Base-by-base conservation (phyloP, 2,797 vertebrate genomes). In the Bufotes viridis region DNA sequence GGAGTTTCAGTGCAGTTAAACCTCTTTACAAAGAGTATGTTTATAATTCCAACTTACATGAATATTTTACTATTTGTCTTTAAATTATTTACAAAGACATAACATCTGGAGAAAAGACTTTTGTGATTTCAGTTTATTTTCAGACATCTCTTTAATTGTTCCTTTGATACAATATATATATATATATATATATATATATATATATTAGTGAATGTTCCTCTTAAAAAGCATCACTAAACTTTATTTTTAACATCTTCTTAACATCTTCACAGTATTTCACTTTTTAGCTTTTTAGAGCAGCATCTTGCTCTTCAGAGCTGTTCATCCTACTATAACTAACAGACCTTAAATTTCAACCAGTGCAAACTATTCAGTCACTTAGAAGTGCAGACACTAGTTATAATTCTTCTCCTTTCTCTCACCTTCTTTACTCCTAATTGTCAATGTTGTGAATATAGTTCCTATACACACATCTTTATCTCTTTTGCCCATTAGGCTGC, bases 61-160 rank as follows among this genome's bases (percentile, higher is more conserved):
- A 87, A 89, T 89, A 89, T 89, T 89, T 89, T 83, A 89, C n/a
- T 86, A 83, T 53, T 78, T 80, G 49, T 61, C 34, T 24, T 61
- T 89, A 63, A 89, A 89, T 87, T 78, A 89, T 89, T 89, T 86
- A 89, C 69, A 57, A 82, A 65, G 80, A 89, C 84, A 89, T 89
- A 84, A 89, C 84, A 89, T 89, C 84, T 89, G 84, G 84, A 83
- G 80, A 89, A 82, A 61, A 76, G 72, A 89, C 88, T 86, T 86
- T 86, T 79, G 88, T 86, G 84, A 89, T 89, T 80, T 58, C 78
- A 82, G 84, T 82, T 57, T 24, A 67, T 53, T 65, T 83, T 83
- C 42, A 84, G 57, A 80, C 61, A 55, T 49, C 57, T 79, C 78
- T 42, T 88, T 49, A 67, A 85, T 67, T 72, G 6, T 17, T 42